These are phyloP conservation scores for Papilio aristodemus DNA, from an alignment of 1,140 invertebrate genomes.

Conservation along the genomic window DNA sequence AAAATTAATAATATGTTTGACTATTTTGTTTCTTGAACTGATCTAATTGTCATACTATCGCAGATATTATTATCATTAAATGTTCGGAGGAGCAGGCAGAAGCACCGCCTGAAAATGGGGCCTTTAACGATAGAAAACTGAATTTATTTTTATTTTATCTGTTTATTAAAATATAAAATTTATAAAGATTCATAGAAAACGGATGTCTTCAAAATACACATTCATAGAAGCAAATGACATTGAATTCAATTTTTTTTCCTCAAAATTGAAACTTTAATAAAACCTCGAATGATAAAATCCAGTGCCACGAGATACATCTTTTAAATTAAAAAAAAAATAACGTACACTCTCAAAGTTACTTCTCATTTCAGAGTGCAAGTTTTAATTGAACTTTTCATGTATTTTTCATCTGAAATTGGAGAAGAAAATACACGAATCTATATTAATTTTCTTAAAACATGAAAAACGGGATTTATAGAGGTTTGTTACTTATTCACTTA, in stretches of 20 bases:
- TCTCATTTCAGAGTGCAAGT: neutral
- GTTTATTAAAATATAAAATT: neutral
- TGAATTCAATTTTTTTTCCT: neutral
- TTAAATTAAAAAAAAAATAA: slow-evolving; percentile 14
- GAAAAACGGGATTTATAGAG: too few species aligned
- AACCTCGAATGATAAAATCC: neutral
- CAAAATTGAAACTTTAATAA: neutral
- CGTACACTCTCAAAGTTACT: neutral
- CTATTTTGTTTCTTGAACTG: too few species aligned
- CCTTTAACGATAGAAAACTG: neutral
- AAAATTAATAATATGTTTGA: neutral
- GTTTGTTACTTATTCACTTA: too few species aligned
- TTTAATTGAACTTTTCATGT: neutral
- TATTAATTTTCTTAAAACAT: too few species aligned
- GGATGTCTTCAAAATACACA: neutral
- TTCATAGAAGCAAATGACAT: neutral
- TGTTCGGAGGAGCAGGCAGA: too few species aligned
- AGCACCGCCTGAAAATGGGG: neutral
- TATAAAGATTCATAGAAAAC: slow-evolving; percentile 5
- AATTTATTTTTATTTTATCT: neutral
- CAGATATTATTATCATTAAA: too few species aligned
- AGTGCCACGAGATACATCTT: neutral
- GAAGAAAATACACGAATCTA: too few species aligned
- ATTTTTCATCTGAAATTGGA: neutral
- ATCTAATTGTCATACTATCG: too few species aligned